Evolutionary conservation across 1,140 invertebrate genomes (phyloP).

Genomic region (Aphelinus atriplicis): DNA sequence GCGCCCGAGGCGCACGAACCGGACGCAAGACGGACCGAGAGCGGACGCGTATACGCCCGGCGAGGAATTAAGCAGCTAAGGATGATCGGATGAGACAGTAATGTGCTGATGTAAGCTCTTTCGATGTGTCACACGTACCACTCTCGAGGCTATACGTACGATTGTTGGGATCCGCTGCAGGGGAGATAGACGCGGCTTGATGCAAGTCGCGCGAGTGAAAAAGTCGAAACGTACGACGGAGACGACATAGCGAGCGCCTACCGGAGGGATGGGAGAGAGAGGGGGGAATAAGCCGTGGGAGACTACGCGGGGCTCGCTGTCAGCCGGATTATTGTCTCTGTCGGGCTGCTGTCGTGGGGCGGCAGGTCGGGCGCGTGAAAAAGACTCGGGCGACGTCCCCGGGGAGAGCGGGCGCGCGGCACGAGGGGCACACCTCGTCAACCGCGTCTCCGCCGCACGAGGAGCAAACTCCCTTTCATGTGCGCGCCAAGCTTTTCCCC

Average conservation of each 20-base stretch:
- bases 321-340: slow-evolving; percentile 66
- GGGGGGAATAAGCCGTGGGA: slow-evolving; percentile 57
- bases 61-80: not conserved
- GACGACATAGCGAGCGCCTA: not conserved
- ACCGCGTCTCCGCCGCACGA: too few species aligned
- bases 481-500: too few species aligned
- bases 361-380: not conserved
- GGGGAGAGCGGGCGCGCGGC: too few species aligned
- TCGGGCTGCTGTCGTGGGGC: slow-evolving; percentile 57
- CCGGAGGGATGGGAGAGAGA: not conserved
- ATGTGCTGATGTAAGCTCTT: slow-evolving; percentile 18
- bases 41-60: too few species aligned
- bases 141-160: not conserved
- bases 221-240: not conserved
- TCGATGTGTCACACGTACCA: not conserved
- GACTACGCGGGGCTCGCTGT: slow-evolving; percentile 53
- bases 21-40: too few species aligned
- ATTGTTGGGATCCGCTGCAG: too few species aligned
- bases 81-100: slow-evolving; percentile 16
- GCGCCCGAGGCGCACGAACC: too few species aligned
- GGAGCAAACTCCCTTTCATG: too few species aligned
- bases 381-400: too few species aligned
- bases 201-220: not conserved
- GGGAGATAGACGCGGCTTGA: not conserved
- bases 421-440: too few species aligned